phyloP scores from a whole-genome alignment of 2,113 vertebrate genomes.

The Eptesicus fuscus region DNA sequence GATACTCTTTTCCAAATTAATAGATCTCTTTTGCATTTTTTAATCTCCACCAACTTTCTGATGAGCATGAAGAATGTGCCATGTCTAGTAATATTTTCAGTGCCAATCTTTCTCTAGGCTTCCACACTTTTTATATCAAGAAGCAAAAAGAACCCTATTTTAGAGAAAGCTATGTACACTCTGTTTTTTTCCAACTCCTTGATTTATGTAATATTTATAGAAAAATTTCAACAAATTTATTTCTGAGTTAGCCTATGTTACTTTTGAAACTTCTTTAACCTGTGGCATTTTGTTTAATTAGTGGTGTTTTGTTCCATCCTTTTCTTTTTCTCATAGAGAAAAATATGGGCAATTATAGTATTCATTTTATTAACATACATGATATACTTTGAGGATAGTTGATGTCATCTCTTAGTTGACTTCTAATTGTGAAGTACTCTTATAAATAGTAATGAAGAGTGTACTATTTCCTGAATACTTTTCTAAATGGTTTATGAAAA shows the following conservation, averaged over 20 bases:
- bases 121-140: background rate
- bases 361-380: background rate
- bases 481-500: slow-evolving; percentile 9
- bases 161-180: background rate
- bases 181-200: background rate
- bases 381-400: background rate
- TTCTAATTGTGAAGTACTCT: background rate
- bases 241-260: background rate
- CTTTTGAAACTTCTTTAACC: background rate
- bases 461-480: background rate
- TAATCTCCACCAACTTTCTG: background rate
- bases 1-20: background rate
- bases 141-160: background rate
- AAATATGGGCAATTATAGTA: background rate
- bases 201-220: background rate
- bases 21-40: background rate
- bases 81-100: background rate
- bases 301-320: background rate
- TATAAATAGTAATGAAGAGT: background rate
- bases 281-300: background rate
- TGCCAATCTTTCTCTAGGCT: background rate
- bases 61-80: background rate
- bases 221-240: background rate
- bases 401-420: background rate
- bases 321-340: background rate